Base-by-base conservation (phyloP, 2,797 vertebrate genomes). In the Clamator glandarius region DNA sequence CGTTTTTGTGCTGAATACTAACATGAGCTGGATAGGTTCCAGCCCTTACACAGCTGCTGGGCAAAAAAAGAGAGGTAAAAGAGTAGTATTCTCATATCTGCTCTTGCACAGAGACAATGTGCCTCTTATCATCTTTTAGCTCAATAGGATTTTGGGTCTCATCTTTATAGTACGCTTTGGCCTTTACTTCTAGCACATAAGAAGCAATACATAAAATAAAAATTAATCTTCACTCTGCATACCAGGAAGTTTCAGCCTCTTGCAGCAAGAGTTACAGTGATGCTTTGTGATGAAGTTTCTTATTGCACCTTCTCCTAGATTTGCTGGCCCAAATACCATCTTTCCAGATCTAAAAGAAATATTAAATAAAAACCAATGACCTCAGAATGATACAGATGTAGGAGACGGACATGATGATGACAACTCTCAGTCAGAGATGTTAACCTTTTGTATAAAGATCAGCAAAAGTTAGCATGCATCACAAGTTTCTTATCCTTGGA, bases 281-380 rank as follows among this genome's bases (percentile, higher is more conserved):
- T 99, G 99, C 92, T 99, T 99, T 96, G 98, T 97, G 96, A 99
- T 97, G 97, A 99, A 99, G 85, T 98, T 98, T 63, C 96, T 98
- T 95, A 99, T 98, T 84, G 99, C 99, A 75, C 97, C 97, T 78
- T 98, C 98, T 93, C 99, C 99, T 84, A 99, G 97, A 95, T 99
- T 99, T 96, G 99, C 98, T 20, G 99, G 98, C 94, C 99, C 99
- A 95, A 99, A 99, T 72, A 98, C 98, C 98, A 99, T 98, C 89
- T 98, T 98, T 96, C 97, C 97, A 95, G 97, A 98, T 89, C 98
- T 98, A 93, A 87, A 97, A 95, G 72, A 95, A 97, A 97, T 75
- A 95, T 87, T 92, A 26, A 86, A 97, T 86, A 95, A 48, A 48
- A 48, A 90, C 95, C 62, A 94, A 76, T 94, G 19, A 96, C 92